Percentiles rank a stretch among this genome's conserved stretches.
Evolutionary conservation across 2,797 vertebrate genomes (phyloP).

Genomic region (Gymnodraco acuticeps): DNA sequence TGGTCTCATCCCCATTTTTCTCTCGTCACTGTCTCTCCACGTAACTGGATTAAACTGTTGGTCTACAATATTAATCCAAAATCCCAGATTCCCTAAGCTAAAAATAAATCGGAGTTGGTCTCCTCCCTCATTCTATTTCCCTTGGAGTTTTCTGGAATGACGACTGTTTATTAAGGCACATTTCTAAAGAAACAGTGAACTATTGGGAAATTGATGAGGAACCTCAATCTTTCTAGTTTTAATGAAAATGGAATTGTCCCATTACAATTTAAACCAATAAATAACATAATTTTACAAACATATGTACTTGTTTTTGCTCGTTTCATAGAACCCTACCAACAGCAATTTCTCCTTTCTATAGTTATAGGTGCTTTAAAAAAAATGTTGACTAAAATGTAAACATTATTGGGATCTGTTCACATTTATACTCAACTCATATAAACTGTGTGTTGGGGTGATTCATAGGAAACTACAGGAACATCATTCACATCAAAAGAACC

Average conservation of each 20-base stretch:
- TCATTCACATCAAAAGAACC: slow-evolving; percentile 5
- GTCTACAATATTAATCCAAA: slow-evolving; percentile 74
- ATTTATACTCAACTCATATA: background rate
- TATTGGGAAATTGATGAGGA: background rate
- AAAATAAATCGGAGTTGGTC: slow-evolving; percentile 54
- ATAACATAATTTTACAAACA: background rate
- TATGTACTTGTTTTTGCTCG: background rate
- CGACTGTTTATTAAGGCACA: background rate
- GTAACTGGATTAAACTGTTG: slow-evolving; percentile 76
- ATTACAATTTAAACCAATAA: background rate
- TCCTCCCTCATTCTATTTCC: slow-evolving; percentile 18
- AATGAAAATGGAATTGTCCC: background rate
- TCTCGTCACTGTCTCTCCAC: slow-evolving; percentile 50
- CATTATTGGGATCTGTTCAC: background rate
- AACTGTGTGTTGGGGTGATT: background rate
- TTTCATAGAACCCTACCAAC: background rate
- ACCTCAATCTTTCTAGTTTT: background rate
- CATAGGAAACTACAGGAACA: background rate
- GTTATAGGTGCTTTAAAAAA: background rate
- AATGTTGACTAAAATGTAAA: background rate
- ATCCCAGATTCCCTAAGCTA: slow-evolving; percentile 59
- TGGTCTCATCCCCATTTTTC: slow-evolving; percentile 57
- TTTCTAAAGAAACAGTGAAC: background rate
- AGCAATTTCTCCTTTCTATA: background rate
- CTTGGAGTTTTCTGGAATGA: slow-evolving; percentile 9